Base-by-base conservation (phyloP, 1,140 invertebrate species). In the Trachymyrmex septentrionalis region DNA sequence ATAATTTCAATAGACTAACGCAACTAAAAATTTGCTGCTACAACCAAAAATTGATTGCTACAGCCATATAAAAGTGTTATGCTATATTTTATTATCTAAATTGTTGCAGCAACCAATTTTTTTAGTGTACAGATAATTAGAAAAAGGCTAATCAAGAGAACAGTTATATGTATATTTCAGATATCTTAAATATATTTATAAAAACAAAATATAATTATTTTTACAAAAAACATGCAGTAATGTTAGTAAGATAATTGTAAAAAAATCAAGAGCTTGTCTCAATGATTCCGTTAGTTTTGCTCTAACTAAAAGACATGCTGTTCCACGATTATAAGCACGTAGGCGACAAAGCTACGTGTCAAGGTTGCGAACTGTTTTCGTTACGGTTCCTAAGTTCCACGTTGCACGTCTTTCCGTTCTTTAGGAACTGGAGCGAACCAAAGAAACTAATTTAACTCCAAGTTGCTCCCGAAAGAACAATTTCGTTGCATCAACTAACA, bases 321-420 rank as follows among this genome's bases (percentile, higher is more conserved):
- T 85, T 81, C 59, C 34, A 82, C 59, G 59, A 88, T 90, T 30
- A 72, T 87, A 66, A 85, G 4, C 88, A 77, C 64, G 59, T 30
- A 63, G 75, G 81, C 64, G 88, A 90, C 82, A 86, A 27, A 59
- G 44, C 88, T 82, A 66, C 78, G 87, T 90, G 90, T 90, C 89
- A 91, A 91, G 89, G 89, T 78, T 90, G 89, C 87, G 53, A 59
- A 90, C 77, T 90, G 88, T 90, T 86, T 88, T 76, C 82, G 89
- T 86, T 90, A 91, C 90, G 86, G 86, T 91, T 91, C 88, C 90
- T 90, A 82, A 73, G 75, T 77, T 81, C 64, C 76, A 76, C 24
- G 73, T 86, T 73, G 86, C 73, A 48, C 30, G 53, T 88, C 77
- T 75, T 90, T 90, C 90, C 89, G 82, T 84, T 86, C 34, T n/a